Evolutionary conservation across 2,797 vertebrate species (phyloP).

Genomic region (Enteromius fasciolatus): DNA sequence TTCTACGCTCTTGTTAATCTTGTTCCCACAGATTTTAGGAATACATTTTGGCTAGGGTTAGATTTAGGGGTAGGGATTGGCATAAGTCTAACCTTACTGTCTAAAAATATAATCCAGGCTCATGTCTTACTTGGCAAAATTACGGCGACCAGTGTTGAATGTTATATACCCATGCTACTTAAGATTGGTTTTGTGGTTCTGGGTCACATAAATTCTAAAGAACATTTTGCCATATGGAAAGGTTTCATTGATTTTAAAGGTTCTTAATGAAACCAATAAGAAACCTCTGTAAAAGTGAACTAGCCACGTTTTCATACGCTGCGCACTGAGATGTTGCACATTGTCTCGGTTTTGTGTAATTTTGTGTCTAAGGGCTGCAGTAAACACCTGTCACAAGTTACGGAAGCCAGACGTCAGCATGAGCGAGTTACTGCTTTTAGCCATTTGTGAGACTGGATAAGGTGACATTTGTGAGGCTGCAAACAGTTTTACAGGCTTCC

Average conservation of each 20-base stretch:
- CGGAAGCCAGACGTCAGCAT: slow-evolving; percentile 24
- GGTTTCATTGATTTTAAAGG: background rate
- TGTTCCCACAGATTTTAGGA: too few relatives aligned
- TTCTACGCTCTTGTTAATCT: too few relatives aligned
- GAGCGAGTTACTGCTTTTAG: slow-evolving; percentile 16
- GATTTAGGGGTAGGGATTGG: too few relatives aligned
- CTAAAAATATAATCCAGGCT: too few relatives aligned
- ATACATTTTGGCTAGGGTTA: too few relatives aligned
- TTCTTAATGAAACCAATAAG: background rate
- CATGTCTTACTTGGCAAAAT: too few relatives aligned
- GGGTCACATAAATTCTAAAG: background rate
- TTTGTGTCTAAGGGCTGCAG: background rate
- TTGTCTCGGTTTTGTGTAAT: background rate
- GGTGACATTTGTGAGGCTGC: slow-evolving; percentile 61
- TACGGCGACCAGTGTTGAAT: too few relatives aligned
- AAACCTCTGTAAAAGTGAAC: background rate
- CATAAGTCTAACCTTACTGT: too few relatives aligned
- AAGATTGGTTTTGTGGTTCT: too few relatives aligned
- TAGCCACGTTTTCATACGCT: background rate
- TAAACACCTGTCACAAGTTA: slow-evolving; percentile 44
- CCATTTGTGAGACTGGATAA: slow-evolving; percentile 42
- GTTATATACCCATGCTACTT: too few relatives aligned
- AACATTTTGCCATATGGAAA: background rate
- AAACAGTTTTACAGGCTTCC: slow-evolving; percentile 55
- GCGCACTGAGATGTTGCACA: background rate